Base-by-base conservation (phyloP, 2,888 invertebrate species). In the Strigamia transsilvanica region DNA sequence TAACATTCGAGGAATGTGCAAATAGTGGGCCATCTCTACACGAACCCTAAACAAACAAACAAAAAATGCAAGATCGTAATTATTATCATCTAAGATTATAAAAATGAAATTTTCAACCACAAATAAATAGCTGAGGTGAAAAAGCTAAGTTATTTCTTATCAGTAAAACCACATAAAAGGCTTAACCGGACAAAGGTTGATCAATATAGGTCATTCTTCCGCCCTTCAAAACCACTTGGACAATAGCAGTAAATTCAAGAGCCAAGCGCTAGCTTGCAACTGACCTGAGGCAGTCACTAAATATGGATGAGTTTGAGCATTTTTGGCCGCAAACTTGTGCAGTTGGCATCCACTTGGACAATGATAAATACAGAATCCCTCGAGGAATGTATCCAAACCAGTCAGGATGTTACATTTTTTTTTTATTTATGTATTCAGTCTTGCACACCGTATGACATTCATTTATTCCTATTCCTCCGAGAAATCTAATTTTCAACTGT, bases 261-360 rank as follows among this genome's bases (percentile, higher is more conserved):
- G 73, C 73, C 73, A 73, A 73, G 73, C 32, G 12, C 32, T 73
- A 1, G 73, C 73, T 73, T 73, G 73, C 73, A 73, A 73, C 73
- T 73, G 73, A 73, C 73, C 73, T 73, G 73, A 27, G 73, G 73
- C 73, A 73, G 73, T 73, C 73, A 73, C 73, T 73, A 73, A 73
- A 73, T 73, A 73, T 73, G 73, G 73, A 73, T 73, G 73, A 73
- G 73, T 73, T 73, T 73, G 73, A 73, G 73, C 73, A 73, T 73
- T 73, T 73, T 73, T 73, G 73, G 73, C 73, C 32, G 73, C 73
- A 27, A 32, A 32, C 73, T 73, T 5, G 27, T 73, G 73, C 73
- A 73, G 73, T 73, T 73, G 73, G 73, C 73, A 73, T 73, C 73
- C 73, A 73, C 73, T 73, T 73, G 73, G 73, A 73, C 73, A 73